Conservation (phyloP, 2,113 vertebrate genomes). For the Balaenoptera acutorostrata region DNA sequence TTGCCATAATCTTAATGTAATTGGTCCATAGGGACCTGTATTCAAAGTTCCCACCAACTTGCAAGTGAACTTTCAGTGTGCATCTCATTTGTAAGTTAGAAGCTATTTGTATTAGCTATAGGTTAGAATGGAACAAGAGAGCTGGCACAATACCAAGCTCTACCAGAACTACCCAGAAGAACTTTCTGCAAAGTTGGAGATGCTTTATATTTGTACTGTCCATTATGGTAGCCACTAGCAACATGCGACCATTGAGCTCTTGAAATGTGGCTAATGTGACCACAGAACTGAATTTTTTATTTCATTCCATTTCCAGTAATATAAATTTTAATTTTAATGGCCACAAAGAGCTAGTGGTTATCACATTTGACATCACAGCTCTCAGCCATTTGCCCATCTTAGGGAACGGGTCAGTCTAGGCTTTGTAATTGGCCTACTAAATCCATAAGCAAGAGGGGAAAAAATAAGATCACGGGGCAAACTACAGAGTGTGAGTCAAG, state of each 20-base stretch:
- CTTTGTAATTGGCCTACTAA: background rate
- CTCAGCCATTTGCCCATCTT: background rate
- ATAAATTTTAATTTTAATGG: background rate
- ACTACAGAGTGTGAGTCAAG: background rate
- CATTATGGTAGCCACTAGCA: no score
- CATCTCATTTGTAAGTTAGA: background rate
- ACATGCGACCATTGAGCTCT: no score
- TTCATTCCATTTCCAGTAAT: background rate
- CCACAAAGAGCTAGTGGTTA: background rate
- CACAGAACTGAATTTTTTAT: background rate
- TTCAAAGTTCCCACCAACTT: background rate
- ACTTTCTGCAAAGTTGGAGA: background rate
- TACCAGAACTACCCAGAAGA: background rate
- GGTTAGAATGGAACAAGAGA: background rate
- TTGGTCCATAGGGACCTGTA: background rate
- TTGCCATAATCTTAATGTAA: background rate
- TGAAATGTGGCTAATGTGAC: background rate
- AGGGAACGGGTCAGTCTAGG: background rate
- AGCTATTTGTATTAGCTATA: background rate
- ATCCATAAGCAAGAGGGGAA: background rate
- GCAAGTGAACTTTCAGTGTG: background rate
- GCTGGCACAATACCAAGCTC: background rate
- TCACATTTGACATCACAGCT: background rate
- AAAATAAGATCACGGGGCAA: background rate
- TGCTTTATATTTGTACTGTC: background rate